Conservation (phyloP, 2,888 invertebrate species). For the Eledona agricola region DNA sequence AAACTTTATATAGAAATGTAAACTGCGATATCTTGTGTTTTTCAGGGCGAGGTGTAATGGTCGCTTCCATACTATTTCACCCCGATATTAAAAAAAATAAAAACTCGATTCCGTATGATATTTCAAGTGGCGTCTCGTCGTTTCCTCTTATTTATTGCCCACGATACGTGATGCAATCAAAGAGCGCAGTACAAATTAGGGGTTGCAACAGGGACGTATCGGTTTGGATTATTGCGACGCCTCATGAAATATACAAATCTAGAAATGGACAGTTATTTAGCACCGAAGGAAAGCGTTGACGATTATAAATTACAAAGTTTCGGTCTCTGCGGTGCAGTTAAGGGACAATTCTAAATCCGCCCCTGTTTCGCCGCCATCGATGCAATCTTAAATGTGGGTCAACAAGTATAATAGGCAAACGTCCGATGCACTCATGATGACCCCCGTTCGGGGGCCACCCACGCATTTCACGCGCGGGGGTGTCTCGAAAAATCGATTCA, state of each 20-base stretch:
- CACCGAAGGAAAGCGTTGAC: too few species aligned
- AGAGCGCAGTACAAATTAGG: constrained; percentile 25
- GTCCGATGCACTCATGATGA: constrained; percentile 37
- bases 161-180: constrained; percentile 27
- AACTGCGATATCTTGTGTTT: constrained; percentile 21
- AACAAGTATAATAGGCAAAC: constrained; percentile 29
- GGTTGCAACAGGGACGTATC: constrained; percentile 6
- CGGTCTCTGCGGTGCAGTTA: too few species aligned
- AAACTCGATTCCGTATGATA: constrained; percentile 5
- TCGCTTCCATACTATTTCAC: constrained; percentile 8
- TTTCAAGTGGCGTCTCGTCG: constrained; percentile 9
- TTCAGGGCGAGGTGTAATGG: constrained; percentile 24
- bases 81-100: constrained; percentile 10
- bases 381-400: constrained; percentile 33
- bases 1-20: constrained; percentile 33
- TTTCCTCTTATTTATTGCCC: constrained; percentile 6
- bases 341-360: constrained; percentile 2
- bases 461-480: constrained; percentile 40
- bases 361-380: constrained; percentile 12
- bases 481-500: too few species aligned
- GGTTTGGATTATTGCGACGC: neutral
- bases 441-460: constrained; percentile 40
- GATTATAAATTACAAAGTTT: too few species aligned
- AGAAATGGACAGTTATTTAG: too few species aligned
- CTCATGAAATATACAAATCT: neutral